Evolutionary conservation across 2,888 invertebrate genomes (phyloP).

Genomic region (Girardia tigrina): DNA sequence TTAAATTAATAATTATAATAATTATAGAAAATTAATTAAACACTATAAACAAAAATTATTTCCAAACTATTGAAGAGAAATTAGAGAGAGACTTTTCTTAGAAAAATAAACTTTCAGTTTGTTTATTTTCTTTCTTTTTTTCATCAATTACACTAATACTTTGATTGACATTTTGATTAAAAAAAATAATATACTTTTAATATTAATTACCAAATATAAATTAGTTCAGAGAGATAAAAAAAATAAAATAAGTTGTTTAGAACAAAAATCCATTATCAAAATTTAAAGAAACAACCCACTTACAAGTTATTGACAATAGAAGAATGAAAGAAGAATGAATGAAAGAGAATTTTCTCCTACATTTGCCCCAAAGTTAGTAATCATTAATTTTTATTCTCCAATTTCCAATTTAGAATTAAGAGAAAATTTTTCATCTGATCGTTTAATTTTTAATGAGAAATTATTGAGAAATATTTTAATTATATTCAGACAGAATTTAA

Average conservation of each 20-base stretch:
- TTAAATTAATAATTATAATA: too few species aligned
- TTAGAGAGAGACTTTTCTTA: too few species aligned
- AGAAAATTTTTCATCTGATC: slow-evolving; percentile 23
- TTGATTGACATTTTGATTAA: too few species aligned
- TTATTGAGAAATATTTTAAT: slow-evolving; percentile 19
- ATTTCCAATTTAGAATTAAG: slow-evolving; percentile 15
- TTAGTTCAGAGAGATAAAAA: too few species aligned
- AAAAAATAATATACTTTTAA: too few species aligned
- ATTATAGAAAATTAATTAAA: too few species aligned
- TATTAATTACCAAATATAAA: too few species aligned
- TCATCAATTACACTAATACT: too few species aligned
- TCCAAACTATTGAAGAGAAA: too few species aligned
- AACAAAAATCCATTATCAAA: slow-evolving; percentile 23
- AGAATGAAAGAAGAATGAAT: background rate
- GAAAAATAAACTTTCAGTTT: too few species aligned
- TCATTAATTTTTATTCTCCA: slow-evolving; percentile 23
- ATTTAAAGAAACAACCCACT: slow-evolving; percentile 23
- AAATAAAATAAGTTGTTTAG: background rate
- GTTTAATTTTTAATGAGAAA: slow-evolving; percentile 23
- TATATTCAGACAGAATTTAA: background rate
- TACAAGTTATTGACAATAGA: slow-evolving; percentile 20
- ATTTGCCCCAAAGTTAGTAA: background rate
- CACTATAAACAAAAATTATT: too few species aligned
- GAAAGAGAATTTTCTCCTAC: slow-evolving; percentile 23
- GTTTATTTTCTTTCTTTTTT: too few species aligned